Percentiles rank a stretch among this genome's conserved stretches.
Evolutionary conservation across 37 sponge, comb jelly and placozoan species (phyloP).

Genomic region (Agelas oroides): DNA sequence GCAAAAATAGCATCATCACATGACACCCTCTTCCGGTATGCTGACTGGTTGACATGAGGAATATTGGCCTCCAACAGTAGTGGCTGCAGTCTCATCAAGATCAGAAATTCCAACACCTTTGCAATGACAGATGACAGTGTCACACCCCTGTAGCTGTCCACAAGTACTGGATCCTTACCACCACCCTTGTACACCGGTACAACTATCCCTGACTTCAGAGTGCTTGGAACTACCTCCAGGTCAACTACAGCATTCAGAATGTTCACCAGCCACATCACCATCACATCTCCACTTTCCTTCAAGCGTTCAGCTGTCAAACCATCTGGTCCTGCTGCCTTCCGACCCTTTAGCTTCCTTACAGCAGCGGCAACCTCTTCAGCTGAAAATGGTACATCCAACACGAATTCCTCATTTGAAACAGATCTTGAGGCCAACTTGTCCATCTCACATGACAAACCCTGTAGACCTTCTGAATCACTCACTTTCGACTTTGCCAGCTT

Average conservation of each 20-base stretch:
- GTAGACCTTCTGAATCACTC: too few species aligned
- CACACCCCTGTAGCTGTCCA: too few species aligned
- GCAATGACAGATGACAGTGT: too few species aligned
- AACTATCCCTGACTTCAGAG: constrained; percentile 13
- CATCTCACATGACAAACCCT: too few species aligned
- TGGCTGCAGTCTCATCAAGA: too few species aligned
- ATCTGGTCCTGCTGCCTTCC: constrained; percentile 34
- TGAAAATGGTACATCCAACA: not conserved
- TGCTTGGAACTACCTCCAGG: constrained; percentile 15
- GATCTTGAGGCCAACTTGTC: too few species aligned
- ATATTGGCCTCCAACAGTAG: too few species aligned
- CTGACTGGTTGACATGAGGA: not conserved
- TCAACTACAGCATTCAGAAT: constrained; percentile 31
- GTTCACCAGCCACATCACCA: constrained; percentile 11
- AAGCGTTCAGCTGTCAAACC: constrained; percentile 27
- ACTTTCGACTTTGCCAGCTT: too few species aligned
- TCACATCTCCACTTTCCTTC: constrained; percentile 19
- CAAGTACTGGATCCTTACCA: too few species aligned
- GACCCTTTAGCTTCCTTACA: constrained; percentile 29
- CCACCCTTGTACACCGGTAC: constrained; percentile 22
- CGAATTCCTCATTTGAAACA: not conserved
- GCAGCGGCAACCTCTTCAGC: constrained; percentile 26
- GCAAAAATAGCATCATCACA: too few species aligned
- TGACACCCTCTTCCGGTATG: not conserved
- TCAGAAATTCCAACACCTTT: too few species aligned